Evolutionary conservation across 1,140 invertebrate genomes (phyloP), one percentile per base, ranked within the genome.

Genomic region (Daktulosphaira vitifoliae): DNA sequence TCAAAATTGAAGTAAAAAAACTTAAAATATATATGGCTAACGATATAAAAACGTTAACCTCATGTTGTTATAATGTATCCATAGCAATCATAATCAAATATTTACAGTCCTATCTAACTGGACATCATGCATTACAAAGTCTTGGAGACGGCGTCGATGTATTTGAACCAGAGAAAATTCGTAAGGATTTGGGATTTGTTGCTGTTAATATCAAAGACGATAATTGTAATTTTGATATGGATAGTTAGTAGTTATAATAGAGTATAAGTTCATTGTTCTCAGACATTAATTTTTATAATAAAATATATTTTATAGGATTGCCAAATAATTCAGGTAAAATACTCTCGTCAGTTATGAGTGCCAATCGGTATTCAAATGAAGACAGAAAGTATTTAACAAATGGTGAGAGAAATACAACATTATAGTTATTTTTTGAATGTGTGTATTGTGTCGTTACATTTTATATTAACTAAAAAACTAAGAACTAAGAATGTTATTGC

Each of bases 41-140:
- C 38, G 52, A 25, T 33, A 54, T 11, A 38, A 15, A 20, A 11
- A 11, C 18, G 11, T 2, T 3, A 39, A 62, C 13, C 6, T 6
- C 2, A 46, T 46, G 56, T 62, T 62, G 42, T 62, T 62, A 16
- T 23, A 20, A 3, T 29, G 56, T 62, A 48, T 62, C 56, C 56
- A 62, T 62, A 62, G 56, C 46, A 46, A 62, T 46, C 9, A 16
- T 48, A 13, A 56, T 62, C 16, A 62, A 62, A 48, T 29, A 62
- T 62, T 62, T 23, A 62, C 20, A 62, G 56, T 38, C 23, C 4
- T 48, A 46, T 29, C 56, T 29, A 48, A 22, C 56, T 29, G 42
- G 46, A 29, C 26, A 46, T 23, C 56, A 62, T 22, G 20, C 16
- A 7, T 25, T 20, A 13, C 15, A 3, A 62, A 48, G 26, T 62